Evolutionary conservation across 2,797 vertebrate genomes (phyloP).

Genomic region (Masticophis lateralis): DNA sequence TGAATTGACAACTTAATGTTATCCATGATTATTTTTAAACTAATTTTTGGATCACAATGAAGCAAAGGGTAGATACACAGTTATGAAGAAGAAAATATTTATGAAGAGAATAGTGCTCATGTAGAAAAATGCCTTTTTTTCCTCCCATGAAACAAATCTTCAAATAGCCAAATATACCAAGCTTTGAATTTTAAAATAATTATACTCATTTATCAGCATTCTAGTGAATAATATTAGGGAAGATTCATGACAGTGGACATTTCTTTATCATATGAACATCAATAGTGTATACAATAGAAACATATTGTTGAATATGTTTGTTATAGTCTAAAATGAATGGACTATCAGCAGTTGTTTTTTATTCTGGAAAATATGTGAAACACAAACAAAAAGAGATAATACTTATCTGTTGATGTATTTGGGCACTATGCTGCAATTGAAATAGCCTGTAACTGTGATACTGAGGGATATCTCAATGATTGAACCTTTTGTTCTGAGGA

Average conservation of each 20-base stretch:
- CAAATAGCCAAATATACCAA: neutral
- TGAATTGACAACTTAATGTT: neutral
- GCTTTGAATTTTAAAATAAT: conserved; percentile 34
- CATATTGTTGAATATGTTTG: neutral
- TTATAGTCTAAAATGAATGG: conserved; percentile 44
- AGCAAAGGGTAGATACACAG: neutral
- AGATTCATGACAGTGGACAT: conserved; percentile 40
- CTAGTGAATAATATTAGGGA: conserved; percentile 37
- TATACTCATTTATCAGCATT: conserved; percentile 43
- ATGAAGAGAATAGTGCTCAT: neutral
- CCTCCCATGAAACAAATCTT: neutral
- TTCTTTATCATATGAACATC: conserved; percentile 13
- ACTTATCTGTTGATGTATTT: conserved; percentile 31
- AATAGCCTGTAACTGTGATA: neutral
- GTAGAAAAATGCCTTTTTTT: neutral
- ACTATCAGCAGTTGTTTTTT: conserved; percentile 54
- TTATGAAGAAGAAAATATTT: neutral
- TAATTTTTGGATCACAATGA: neutral
- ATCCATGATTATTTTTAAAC: neutral
- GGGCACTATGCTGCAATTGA: neutral
- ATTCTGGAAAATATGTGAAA: conserved; percentile 28
- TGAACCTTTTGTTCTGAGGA: neutral
- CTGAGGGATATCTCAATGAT: neutral
- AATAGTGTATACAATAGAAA: neutral
- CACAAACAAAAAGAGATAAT: conserved; percentile 23